Base-by-base conservation (phyloP, 2,888 invertebrate genomes). In the Caenorhabditis sinica region DNA sequence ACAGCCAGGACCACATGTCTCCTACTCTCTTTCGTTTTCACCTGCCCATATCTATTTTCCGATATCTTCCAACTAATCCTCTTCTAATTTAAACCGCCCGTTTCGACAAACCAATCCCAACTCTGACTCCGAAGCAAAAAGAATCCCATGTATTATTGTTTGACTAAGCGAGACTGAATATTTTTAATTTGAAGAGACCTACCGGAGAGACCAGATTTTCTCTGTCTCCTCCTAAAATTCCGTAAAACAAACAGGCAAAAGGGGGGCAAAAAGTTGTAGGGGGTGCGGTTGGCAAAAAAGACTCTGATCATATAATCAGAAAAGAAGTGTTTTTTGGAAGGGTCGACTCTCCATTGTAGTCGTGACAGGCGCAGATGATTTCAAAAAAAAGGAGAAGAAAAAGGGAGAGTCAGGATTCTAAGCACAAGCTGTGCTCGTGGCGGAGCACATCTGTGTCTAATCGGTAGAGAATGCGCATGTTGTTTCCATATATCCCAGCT, bases 361-460 rank as follows among this genome's bases (percentile, higher is more conserved):
- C 71, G 66, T 36, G 56, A 56, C 56, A 69, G 40, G 61, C 69
- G 77, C 77, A 77, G 77, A 77, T 73, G 72, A 73, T 66, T 73
- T 74, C 30, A 56, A 60, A 45, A 63, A 69, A 36, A 30, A 60
- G 20, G 33, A 49, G 23, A 56, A 28, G 61, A 40, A 36, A 30
- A 30, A 30, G 43, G 53, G 65, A 58, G 63, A 40, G 63, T 61
- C 73, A 53, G 68, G 82, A 63, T 69, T 75, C 77, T 40, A 73
- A 83, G 79, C 80, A 72, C 80, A 80, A 71, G 66, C 71, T 80
- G 80, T 79, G 79, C 69, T 72, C 69, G 30, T 63, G 69, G 63
- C 33, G 79, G 72, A 66, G 72, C 83, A 83, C 83, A 83, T 83
- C 83, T 83, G 83, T 83, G 83, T 79, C 83, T 79, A 83, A 83